Conservation (phyloP, 2,113 vertebrate species). For the Ptilonorhynchus violaceus region DNA sequence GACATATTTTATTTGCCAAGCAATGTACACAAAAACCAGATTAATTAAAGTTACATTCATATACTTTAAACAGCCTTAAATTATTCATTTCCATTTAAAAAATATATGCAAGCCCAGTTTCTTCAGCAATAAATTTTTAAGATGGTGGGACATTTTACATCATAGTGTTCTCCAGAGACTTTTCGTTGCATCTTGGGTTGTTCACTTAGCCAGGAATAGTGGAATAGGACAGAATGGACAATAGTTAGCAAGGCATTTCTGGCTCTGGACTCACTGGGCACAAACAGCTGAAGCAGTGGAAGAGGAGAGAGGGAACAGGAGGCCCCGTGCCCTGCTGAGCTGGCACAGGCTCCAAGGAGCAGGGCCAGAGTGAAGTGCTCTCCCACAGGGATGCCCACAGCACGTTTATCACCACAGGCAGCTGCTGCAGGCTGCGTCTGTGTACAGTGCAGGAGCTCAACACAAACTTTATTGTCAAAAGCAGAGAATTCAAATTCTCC, state of each 20-base stretch:
- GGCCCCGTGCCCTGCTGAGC: neutral
- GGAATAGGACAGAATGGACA: neutral
- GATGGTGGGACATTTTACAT: conserved; percentile 14
- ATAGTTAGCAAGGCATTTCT: neutral
- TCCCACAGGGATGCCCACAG: neutral
- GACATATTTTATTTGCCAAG: conserved; percentile 13
- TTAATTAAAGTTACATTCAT: conserved; percentile 45
- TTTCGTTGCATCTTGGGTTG: neutral
- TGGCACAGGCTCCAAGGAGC: neutral
- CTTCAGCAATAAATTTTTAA: conserved; percentile 55
- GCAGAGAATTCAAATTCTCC: neutral
- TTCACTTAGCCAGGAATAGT: neutral
- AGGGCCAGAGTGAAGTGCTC: neutral
- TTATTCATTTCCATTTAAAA: conserved; percentile 53
- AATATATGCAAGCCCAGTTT: conserved; percentile 21
- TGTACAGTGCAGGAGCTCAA: neutral
- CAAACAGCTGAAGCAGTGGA: neutral
- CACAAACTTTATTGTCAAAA: neutral
- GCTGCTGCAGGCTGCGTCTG: neutral
- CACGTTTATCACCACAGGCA: neutral
- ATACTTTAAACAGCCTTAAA: conserved; percentile 54
- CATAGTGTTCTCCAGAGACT: neutral
- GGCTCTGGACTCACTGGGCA: neutral
- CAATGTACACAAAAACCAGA: conserved; percentile 30
- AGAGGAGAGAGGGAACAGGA: neutral